Percentiles rank a stretch among this genome's conserved stretches.
Conservation (phyloP, 2,113 vertebrate genomes). For the Phalacrocorax pelagicus region DNA sequence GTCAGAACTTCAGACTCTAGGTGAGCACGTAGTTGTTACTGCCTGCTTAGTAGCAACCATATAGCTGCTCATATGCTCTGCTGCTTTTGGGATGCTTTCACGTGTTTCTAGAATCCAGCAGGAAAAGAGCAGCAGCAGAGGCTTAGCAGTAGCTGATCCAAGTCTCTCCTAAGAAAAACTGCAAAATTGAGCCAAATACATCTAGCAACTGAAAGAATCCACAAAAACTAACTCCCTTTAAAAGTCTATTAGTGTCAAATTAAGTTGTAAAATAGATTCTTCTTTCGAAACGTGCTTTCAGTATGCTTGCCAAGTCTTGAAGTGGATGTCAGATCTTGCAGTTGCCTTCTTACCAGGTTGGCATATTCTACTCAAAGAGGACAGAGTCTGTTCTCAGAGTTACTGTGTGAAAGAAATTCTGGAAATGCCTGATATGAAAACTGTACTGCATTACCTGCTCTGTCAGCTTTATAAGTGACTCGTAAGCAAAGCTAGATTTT, state of each 20-base stretch:
- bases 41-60: not conserved
- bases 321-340: not conserved
- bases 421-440: not conserved
- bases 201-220: not conserved
- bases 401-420: not conserved
- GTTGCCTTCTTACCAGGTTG: not conserved
- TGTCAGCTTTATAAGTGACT: not conserved
- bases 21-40: not conserved
- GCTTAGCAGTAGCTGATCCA: conserved; percentile 11
- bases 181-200: not conserved
- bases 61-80: not conserved
- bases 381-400: not conserved
- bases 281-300: not conserved
- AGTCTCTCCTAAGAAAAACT: conserved; percentile 19
- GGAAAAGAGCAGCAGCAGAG: not conserved
- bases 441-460: conserved; percentile 26
- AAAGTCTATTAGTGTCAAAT: not conserved
- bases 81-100: not conserved
- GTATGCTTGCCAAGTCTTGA: not conserved
- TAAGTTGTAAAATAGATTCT: not conserved
- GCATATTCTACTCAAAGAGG: not conserved
- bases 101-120: not conserved
- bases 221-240: not conserved
- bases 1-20: conserved; percentile 38
- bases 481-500: not conserved